Conservation (phyloP, 2,888 invertebrate species). For the Anoncus sp. region DNA sequence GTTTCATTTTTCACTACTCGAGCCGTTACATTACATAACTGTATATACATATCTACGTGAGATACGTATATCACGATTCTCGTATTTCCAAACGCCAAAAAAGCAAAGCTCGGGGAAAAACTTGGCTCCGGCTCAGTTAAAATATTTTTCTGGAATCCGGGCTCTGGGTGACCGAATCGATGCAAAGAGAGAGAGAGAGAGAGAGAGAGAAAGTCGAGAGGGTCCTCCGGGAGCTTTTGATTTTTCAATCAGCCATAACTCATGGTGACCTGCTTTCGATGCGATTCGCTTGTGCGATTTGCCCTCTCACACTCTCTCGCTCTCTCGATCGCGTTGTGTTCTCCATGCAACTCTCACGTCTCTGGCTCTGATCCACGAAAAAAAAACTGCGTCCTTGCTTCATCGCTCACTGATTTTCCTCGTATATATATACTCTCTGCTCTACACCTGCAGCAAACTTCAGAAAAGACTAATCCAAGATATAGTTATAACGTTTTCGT, state of each 20-base stretch:
- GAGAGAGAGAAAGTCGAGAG: conserved; percentile 2
- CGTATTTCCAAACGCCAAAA: conserved; percentile 45
- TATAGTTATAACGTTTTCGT: conserved; percentile 24
- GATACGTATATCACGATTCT: conserved; percentile 14
- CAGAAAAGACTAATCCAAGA: conserved; percentile 1
- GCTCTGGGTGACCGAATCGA: not conserved
- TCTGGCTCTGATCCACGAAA: conserved; percentile 45
- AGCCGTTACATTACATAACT: no score
- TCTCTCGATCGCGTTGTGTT: not conserved
- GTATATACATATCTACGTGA: not conserved
- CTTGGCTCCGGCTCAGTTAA: conserved; percentile 47
- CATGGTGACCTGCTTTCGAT: conserved; percentile 53
- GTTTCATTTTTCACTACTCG: no score
- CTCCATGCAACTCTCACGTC: not conserved
- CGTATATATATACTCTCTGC: not conserved
- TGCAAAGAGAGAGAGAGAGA: not conserved
- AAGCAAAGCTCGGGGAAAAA: conserved; percentile 35
- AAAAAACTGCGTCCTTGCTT: conserved; percentile 26
- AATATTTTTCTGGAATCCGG: conserved; percentile 54
- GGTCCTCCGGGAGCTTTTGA: conserved; percentile 56
- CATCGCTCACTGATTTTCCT: conserved; percentile 19
- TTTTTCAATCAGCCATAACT: conserved; percentile 65
- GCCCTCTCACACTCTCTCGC: not conserved
- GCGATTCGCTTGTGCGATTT: conserved; percentile 39
- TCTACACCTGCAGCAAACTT: conserved; percentile 38